Evolutionary conservation across 2,113 vertebrate species (phyloP).

Genomic region (Malurus elegans): DNA sequence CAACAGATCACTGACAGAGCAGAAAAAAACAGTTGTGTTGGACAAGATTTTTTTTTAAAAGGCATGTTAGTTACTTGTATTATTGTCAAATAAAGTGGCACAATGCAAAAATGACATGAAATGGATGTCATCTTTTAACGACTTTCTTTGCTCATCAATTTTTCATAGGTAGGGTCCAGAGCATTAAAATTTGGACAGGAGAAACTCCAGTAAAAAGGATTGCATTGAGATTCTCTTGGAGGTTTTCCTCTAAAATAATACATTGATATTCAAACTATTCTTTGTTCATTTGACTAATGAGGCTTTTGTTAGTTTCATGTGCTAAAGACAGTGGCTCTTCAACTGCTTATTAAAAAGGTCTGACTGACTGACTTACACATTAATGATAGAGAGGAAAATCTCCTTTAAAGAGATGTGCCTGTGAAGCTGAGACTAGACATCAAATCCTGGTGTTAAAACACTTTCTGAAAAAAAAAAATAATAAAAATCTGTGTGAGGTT

Average conservation of each 20-base stretch:
- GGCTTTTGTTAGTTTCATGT: constrained; percentile 63
- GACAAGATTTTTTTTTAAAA: neutral
- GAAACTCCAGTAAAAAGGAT: constrained; percentile 1
- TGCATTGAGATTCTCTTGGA: constrained; percentile 41
- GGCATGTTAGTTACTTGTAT: neutral
- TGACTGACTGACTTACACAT: constrained; percentile 33
- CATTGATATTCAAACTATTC: constrained; percentile 51
- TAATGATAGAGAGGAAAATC: constrained; percentile 41
- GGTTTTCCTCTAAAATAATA: constrained; percentile 35
- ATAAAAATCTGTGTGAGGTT: constrained; percentile 4
- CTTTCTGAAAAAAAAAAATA: constrained; percentile 16
- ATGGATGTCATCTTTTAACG: neutral
- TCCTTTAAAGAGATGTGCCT: constrained; percentile 47
- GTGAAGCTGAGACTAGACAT: constrained; percentile 38
- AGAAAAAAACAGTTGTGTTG: neutral
- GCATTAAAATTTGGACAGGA: constrained; percentile 21
- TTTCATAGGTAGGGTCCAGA: constrained; percentile 24
- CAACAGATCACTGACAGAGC: neutral
- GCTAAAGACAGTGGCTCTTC: constrained; percentile 52
- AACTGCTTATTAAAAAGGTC: constrained; percentile 62
- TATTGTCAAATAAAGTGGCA: neutral
- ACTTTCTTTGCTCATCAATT: constrained; percentile 44
- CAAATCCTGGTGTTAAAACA: constrained; percentile 46
- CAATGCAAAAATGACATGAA: neutral
- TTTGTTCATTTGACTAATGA: constrained; percentile 59